Base-by-base conservation (phyloP, 2,888 invertebrate genomes). In the Drosophila antonietae region DNA sequence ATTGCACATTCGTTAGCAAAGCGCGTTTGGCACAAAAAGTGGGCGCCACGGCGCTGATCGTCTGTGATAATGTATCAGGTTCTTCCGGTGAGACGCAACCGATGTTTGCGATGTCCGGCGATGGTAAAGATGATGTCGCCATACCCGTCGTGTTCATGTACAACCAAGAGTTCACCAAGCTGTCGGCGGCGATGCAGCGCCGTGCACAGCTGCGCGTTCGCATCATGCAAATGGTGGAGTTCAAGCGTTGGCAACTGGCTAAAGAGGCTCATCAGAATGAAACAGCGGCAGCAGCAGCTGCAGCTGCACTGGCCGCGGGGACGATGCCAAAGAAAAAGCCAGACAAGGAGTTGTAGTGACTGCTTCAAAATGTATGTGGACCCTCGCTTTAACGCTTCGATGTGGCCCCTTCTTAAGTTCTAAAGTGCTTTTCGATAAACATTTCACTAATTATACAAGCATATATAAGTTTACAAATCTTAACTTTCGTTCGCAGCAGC, bases 41-140 rank as follows among this genome's bases (percentile, higher is more conserved):
- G 6, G 98, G 98, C 18, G 98, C 97, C 0, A 93, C 95, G 41
- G 97, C 96, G 23, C 97, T 97, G 20, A 96, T 99, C 84, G 96
- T 99, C 44, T 93, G 97, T 74, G 97, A 98, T 93, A 97, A 98
- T 92, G 94, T 95, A 14, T 94, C 95, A 6, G 96, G 95, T 35
- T 96, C 97, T 41, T 96, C 96, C 61, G 95, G 96, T 49, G 94
- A 95, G 37, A 95, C 94, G 58, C 96, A 97, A 2, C 96, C 97
- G 0, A 95, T 98, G 93, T 99, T 99, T 93, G 98, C 98, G 6
- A 99, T 99, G 99, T 98, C 98, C 0, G 98, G 98, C 2, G 98
- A 99, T 93, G 98, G 97, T 0, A 95, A 93, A 3, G 96, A 97
- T 79, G 97, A 98, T 91, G 96, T 98, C 9, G 94, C 93, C 76